Evolutionary conservation across 2,113 vertebrate genomes (phyloP), one percentile per base, ranked within the genome.

Genomic region (Beaufortia kweichowensis): DNA sequence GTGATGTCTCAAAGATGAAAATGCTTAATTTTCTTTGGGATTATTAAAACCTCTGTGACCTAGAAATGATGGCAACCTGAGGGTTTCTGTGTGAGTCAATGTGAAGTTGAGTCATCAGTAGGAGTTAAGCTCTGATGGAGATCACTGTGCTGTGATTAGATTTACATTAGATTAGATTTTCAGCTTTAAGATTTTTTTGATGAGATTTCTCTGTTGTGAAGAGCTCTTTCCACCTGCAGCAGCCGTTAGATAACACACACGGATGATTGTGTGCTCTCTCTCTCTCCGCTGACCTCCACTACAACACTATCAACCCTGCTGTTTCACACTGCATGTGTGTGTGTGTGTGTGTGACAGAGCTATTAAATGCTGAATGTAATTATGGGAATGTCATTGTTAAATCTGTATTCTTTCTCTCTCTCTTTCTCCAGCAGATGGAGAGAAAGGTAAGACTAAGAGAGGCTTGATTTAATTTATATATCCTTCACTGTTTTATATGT

Each of bases 351-450:
- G 69, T 50, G 62, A 21, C 43, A 48, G 21, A 53, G 31, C 10
- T 56, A 4, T 8, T 61, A 23, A 64, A 56, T 46, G 24, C 56
- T 41, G 61, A 79, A 72, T 76, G 62, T 67, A 50, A 80, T 75
- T 80, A 67, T 55, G 78, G 70, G 53, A 64, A 55, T 28, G 68
- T 79, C 17, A 24, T 56, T 9, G 29, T 66, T 50, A 74, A 61
- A 70, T 65, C 23, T 23, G n/a, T 69, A 24, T 55, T 53, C 46
- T 75, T 29, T 65, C 10, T 55, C 64, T 75, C 26, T 41, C 57
- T 17, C 62, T 92, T 86, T 90, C 92, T 90, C 79, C 91, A 93
- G 93, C 92, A 93, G 14, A 53, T 90, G 78, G 91, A 92, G 81
- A 73, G 62, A 21, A 89, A 92, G 90, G 93, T 93, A 90, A 91